These are phyloP conservation scores for Hyppa rectilinea DNA, from an alignment of 2,888 invertebrate genomes.

Conservation along the genomic window DNA sequence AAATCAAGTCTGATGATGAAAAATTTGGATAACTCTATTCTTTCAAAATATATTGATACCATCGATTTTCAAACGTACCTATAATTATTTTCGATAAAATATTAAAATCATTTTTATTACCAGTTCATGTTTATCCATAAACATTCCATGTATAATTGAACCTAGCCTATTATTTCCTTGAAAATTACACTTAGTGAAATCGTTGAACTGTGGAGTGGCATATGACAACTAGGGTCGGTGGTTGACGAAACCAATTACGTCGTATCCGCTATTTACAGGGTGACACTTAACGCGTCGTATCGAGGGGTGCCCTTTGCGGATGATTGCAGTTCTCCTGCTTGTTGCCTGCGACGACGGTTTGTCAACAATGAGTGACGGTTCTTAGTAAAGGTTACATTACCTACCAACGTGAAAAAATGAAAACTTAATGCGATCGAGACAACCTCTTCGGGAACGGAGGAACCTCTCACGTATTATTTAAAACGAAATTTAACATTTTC, in stretches of 20 bases:
- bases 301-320: slow-evolving; percentile 36
- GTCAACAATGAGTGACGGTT: slow-evolving; percentile 10
- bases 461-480: no score
- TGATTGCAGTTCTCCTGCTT: slow-evolving; percentile 50
- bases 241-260: slow-evolving; percentile 54
- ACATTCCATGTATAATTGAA: not conserved
- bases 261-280: slow-evolving; percentile 47
- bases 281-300: slow-evolving; percentile 38
- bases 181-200: slow-evolving; percentile 24
- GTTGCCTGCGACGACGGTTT: slow-evolving; percentile 26
- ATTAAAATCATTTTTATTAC: no score
- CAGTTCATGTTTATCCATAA: no score
- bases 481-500: no score
- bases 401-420: not conserved
- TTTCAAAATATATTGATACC: not conserved
- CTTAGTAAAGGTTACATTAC: not conserved
- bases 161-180: not conserved
- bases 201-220: slow-evolving; percentile 47
- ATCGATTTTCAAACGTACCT: not conserved
- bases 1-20: not conserved
- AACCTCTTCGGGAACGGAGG: no score
- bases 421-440: no score
- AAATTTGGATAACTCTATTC: not conserved
- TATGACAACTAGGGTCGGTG: slow-evolving; percentile 29
- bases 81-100: not conserved